Evolutionary conservation across 2,888 invertebrate genomes (phyloP), one percentile per base, ranked within the genome.

Genomic region (Machimus atricapillus): DNA sequence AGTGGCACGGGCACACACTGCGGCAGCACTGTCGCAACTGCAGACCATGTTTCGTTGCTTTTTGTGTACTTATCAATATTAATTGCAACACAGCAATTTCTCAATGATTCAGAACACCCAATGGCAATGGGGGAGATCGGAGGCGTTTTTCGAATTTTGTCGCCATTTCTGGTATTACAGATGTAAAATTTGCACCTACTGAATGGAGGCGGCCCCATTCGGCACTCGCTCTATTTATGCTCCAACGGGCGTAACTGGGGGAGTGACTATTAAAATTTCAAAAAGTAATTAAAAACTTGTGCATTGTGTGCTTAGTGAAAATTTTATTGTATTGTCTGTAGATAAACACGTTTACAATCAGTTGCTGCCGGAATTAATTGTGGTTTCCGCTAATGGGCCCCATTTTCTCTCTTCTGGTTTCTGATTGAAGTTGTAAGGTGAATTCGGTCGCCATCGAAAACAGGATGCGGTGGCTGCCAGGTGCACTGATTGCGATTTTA

Each of bases 271-370:
- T 81, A 81, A 81, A 81, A 52, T 56, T 81, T 46, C 81, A 81
- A 81, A 81, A 81, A 52, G 81, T 81, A 81, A 81, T 81, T 81
- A 81, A 81, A 81, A 81, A 81, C 46, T 81, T 81, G 81, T 81
- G 52, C 52, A 81, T 81, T 52, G 81, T 52, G 16, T 52, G 56
- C 56, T 81, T 81, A 79, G 79, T 79, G 79, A 43, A 79, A 46
- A 79, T 79, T 81, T 31, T 56, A 81, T 56, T 81, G 81, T 46
- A 31, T 52, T 52, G 27, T 46, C 56, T 46, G 81, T 23, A 81
- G 46, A 81, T 81, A 81, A 81, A 78, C 78, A 78, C 46, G 43
- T 40, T 78, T 23, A 46, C 43, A 78, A 43, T 78, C 43, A 43
- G 46, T 37, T 46, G 43, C 23, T 19, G 40, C 43, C 6, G 78